phyloP scores from a whole-genome alignment of 2,797 vertebrate species.

The Phataginus tricuspis region DNA sequence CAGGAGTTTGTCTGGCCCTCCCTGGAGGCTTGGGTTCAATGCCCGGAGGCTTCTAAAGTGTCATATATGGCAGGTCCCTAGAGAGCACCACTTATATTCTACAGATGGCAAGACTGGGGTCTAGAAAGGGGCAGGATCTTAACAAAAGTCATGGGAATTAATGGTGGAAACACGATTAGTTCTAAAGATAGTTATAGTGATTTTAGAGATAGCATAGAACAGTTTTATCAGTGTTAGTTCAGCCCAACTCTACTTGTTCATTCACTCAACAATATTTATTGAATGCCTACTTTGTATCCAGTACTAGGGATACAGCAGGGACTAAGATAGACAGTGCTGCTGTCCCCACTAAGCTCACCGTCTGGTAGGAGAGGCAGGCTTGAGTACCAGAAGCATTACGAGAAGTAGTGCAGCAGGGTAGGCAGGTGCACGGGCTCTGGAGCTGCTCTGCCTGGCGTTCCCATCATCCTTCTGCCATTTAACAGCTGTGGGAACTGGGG shows the following conservation, averaged over 20 bases:
- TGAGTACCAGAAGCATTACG: neutral
- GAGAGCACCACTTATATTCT: neutral
- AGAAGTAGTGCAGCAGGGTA: neutral
- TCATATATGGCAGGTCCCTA: neutral
- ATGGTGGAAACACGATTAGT: neutral
- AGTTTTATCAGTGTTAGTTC: neutral
- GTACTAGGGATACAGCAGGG: neutral
- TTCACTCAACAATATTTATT: slow-evolving; percentile 27
- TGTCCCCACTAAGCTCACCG: neutral
- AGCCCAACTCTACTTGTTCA: neutral
- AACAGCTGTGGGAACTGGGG: neutral
- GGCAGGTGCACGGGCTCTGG: neutral
- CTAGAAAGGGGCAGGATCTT: neutral
- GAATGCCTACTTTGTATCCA: neutral
- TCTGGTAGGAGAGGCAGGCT: neutral
- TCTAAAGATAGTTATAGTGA: neutral
- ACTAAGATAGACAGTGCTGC: neutral
- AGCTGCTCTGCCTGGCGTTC: neutral
- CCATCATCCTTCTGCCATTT: neutral
- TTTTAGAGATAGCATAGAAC: neutral
- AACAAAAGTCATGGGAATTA: neutral
- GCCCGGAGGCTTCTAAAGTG: neutral
- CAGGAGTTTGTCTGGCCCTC: neutral
- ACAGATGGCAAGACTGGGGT: neutral
- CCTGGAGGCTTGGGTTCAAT: neutral